phyloP scores from a whole-genome alignment of 2,113 vertebrate genomes.

The Macquaria australasica region DNA sequence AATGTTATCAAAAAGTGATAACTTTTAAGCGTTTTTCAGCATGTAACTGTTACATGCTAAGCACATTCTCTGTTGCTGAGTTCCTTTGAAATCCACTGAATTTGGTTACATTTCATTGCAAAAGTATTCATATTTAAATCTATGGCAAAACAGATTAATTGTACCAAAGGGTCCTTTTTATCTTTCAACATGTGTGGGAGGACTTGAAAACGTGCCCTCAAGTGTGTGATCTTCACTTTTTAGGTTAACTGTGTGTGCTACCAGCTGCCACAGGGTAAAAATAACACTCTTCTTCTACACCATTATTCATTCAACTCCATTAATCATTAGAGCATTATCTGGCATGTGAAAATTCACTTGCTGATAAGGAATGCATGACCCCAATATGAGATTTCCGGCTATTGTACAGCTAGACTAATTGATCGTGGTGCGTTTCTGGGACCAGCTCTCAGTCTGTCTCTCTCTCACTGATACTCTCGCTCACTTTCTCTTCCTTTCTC shows the following conservation, averaged over 20 bases:
- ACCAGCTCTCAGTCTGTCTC: slow-evolving; percentile 32
- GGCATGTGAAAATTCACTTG: slow-evolving; percentile 82
- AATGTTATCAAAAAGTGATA: neutral
- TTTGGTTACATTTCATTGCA: slow-evolving; percentile 10
- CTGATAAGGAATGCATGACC: slow-evolving; percentile 81
- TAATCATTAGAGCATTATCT: slow-evolving; percentile 83
- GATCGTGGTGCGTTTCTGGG: slow-evolving; percentile 75
- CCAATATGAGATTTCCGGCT: slow-evolving; percentile 83
- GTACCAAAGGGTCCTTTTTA: slow-evolving; percentile 59
- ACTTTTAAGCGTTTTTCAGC: slow-evolving; percentile 7
- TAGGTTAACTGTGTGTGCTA: slow-evolving; percentile 74
- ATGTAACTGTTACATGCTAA: neutral
- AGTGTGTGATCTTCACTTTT: slow-evolving; percentile 75
- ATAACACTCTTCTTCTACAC: slow-evolving; percentile 70
- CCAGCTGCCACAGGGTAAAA: slow-evolving; percentile 74
- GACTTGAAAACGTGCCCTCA: slow-evolving; percentile 69
- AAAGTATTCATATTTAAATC: slow-evolving; percentile 35
- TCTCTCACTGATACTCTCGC: slow-evolving; percentile 14
- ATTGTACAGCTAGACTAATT: slow-evolving; percentile 80
- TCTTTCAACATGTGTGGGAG: slow-evolving; percentile 73
- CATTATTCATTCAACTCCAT: slow-evolving; percentile 81
- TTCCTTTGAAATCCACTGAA: slow-evolving; percentile 35
- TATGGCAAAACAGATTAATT: slow-evolving; percentile 54
- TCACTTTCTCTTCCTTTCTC: neutral
- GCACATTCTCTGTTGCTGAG: neutral